Conservation (phyloP, 2,113 vertebrate species). For the Leucoraja erinaceus region DNA sequence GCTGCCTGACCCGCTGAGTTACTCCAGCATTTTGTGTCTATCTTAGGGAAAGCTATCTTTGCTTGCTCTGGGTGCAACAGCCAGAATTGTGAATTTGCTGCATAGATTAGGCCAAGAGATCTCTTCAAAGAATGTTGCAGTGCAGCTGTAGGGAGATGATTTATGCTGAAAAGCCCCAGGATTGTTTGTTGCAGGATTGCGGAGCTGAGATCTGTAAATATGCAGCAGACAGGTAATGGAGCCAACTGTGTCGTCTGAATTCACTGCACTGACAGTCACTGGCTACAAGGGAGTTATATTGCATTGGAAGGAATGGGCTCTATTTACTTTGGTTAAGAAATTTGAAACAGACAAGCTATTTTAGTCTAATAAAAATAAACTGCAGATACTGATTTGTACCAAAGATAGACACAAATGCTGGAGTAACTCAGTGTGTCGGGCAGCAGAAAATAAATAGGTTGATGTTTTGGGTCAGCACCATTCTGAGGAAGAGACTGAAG, state of each 20-base stretch:
- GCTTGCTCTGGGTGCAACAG: not conserved
- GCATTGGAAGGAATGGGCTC: not conserved
- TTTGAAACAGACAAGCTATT: not conserved
- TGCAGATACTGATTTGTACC: no score
- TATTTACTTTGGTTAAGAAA: not conserved
- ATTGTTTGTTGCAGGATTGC: not conserved
- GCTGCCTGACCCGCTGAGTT: no score
- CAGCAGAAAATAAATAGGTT: no score
- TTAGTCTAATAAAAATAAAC: no score
- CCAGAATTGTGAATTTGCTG: not conserved
- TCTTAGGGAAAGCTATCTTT: not conserved
- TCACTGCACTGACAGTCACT: not conserved
- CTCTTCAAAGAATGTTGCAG: not conserved
- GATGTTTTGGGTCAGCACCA: no score
- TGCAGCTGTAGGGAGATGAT: not conserved
- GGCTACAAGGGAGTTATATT: not conserved
- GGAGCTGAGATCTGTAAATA: no score
- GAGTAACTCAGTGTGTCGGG: no score
- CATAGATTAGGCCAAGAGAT: not conserved
- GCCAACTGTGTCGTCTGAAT: no score
- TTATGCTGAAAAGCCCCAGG: not conserved
- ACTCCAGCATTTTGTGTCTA: no score
- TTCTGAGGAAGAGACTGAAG: no score
- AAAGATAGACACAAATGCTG: no score
- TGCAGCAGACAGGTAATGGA: not conserved